Conservation (phyloP, 2,113 vertebrate genomes). For the Atractosteus spatula region DNA sequence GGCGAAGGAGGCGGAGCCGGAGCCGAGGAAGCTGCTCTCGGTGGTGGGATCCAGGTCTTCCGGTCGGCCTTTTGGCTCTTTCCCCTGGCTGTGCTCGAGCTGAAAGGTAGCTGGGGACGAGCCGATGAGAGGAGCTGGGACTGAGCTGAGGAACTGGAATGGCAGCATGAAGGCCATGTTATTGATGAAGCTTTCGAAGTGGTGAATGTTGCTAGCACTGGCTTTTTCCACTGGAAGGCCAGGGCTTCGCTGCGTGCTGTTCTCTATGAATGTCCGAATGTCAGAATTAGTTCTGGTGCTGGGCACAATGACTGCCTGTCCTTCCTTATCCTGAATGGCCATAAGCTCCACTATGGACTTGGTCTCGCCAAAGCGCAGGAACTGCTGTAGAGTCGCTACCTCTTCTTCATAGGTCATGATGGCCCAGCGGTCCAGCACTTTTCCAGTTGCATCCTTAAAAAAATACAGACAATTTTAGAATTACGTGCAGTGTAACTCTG, state of each 20-base stretch:
- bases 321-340: conserved; percentile 94
- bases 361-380: conserved; percentile 95
- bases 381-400: conserved; percentile 91
- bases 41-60: conserved; percentile 58
- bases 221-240: conserved; percentile 72
- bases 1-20: conserved; percentile 65
- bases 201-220: conserved; percentile 72
- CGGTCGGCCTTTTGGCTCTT: conserved; percentile 54
- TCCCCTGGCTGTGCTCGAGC: conserved; percentile 66
- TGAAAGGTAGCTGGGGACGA: conserved; percentile 70
- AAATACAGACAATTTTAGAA: conserved; percentile 29
- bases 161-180: conserved; percentile 94
- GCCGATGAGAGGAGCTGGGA: conserved; percentile 82
- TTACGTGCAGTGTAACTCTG: conserved; percentile 38
- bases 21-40: conserved; percentile 64
- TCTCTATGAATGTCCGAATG: conserved; percentile 93
- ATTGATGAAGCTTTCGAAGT: conserved; percentile 92
- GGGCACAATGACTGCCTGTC: conserved; percentile 77
- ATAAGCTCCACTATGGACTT: conserved; percentile 97
- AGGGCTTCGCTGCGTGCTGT: conserved; percentile 71
- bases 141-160: conserved; percentile 86
- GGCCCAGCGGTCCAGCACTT: conserved; percentile 94
- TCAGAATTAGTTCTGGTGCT: conserved; percentile 81
- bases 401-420: conserved; percentile 97
- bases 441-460: conserved; percentile 86